Evolutionary conservation across 1,140 invertebrate genomes (phyloP).

Genomic region (Zaprionus gabonicus): DNA sequence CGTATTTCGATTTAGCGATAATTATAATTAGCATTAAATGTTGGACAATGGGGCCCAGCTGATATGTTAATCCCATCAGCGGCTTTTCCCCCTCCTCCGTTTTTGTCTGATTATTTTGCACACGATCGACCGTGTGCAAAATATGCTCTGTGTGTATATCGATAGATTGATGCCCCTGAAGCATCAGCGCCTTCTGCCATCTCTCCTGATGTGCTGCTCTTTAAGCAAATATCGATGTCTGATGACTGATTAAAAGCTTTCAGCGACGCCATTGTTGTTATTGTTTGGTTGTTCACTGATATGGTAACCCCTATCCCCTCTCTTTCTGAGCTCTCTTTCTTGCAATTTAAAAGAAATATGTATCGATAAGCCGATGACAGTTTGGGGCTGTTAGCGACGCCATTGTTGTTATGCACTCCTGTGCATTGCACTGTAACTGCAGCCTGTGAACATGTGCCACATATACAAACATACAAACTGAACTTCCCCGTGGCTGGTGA

Average conservation of each 20-base stretch:
- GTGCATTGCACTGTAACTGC: neutral
- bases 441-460: neutral
- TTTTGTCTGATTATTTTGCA: constrained; percentile 28
- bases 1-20: constrained; percentile 24
- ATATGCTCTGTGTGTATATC: neutral
- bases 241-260: neutral
- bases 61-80: constrained; percentile 13
- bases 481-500: neutral
- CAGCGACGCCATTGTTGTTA: neutral
- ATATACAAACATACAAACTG: neutral
- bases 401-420: neutral
- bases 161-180: neutral
- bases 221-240: neutral
- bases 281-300: neutral
- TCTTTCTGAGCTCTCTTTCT: neutral
- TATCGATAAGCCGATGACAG: constrained; percentile 1
- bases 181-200: neutral
- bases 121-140: constrained; percentile 15
- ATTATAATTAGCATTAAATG: constrained; percentile 29
- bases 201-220: neutral
- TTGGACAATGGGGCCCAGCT: neutral
- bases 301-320: neutral
- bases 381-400: neutral
- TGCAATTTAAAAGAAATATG: neutral
- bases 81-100: no score